A percentile compares a stretch with the other conserved stretches of the same genome.
These are phyloP conservation scores for Drosophila littoralis DNA, from an alignment of 1,140 invertebrate genomes.

Conservation along the genomic window DNA sequence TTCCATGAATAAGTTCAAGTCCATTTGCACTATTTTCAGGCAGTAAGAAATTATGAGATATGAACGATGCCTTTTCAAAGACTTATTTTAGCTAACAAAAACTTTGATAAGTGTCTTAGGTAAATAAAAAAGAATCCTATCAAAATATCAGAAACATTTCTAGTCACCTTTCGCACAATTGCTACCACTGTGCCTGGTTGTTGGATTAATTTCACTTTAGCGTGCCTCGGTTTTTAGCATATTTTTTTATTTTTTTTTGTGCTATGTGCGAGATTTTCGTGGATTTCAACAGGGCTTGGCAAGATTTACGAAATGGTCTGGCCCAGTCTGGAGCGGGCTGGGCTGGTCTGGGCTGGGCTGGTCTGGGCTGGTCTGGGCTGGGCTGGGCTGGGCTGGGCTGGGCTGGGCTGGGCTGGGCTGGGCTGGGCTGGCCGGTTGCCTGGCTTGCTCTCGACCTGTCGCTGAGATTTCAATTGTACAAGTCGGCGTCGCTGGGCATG, in stretches of 20 bases:
- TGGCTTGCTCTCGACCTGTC: background rate
- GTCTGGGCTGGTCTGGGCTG: background rate
- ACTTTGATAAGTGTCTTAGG: no score
- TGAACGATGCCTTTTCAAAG: no score
- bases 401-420: background rate
- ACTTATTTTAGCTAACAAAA: no score
- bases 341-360: background rate
- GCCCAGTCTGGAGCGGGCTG: background rate
- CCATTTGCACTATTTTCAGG: no score
- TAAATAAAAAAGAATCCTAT: no score
- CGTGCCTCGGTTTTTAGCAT: constrained; percentile 34
- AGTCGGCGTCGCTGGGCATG: constrained; percentile 47
- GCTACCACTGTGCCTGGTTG: constrained; percentile 25
- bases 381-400: background rate
- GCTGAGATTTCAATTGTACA: constrained; percentile 43
- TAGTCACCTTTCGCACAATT: background rate
- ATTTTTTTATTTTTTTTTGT: constrained; percentile 27
- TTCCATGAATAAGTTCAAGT: no score
- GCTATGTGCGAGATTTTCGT: constrained; percentile 24
- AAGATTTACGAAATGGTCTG: constrained; percentile 44
- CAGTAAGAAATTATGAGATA: no score
- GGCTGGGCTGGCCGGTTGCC: background rate
- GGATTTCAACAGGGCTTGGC: constrained; percentile 44
- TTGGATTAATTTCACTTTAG: constrained; percentile 51
- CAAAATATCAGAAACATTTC: no score